Base-by-base conservation (phyloP, 23 tunicate genomes). In the Ciona savignyi region DNA sequence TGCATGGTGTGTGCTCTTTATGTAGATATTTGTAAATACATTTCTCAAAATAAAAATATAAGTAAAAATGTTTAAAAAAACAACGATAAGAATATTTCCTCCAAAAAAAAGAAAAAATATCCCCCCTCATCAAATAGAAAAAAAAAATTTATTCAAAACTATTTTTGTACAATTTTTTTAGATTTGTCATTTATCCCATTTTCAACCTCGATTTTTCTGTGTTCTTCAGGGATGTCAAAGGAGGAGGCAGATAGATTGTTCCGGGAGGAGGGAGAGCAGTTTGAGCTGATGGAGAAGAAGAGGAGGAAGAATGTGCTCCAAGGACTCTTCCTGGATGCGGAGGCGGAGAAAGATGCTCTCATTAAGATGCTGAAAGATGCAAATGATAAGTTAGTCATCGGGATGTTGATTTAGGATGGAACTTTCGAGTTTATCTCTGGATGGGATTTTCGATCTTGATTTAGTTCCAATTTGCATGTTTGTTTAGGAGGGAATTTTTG, bases 251-350 rank as follows among this genome's bases (percentile, higher is more conserved):
- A 80, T 28, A 28, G 66, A 21, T 60, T 84, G 42, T 67, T 80
- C 76, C 68, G 72, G 22, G 83, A 84, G 67, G 91, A 91, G 65
- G 83, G 63, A 65, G 63, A 65, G 65, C 25, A 29, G 23, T 88
- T 79, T 76, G 83, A 76, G 67, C 83, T 71, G 29, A 26, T 60
- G 21, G 82, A 74, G 63, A 80, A 85, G 66, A 79, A 78, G 65
- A 72, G 84, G 60, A 74, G 89, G 35, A 76, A 70, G 60, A 91
- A 91, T 51, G 70, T 91, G 32, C 68, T 91, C 51, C 86, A 85
- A 71, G 78, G 79, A 35, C 83, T 91, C 51, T 72, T 72, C 21
- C 42, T 68, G 68, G 91, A 91, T 62, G 28, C 80, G 67, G 90
- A 91, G 9, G 80, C 83, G 3, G 93, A 91, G 64, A 84, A 63